Percentiles rank a stretch among this genome's conserved stretches.
These are phyloP conservation scores for Tadarida brasiliensis DNA, from an alignment of 2,797 vertebrate species.

Conservation along the genomic window DNA sequence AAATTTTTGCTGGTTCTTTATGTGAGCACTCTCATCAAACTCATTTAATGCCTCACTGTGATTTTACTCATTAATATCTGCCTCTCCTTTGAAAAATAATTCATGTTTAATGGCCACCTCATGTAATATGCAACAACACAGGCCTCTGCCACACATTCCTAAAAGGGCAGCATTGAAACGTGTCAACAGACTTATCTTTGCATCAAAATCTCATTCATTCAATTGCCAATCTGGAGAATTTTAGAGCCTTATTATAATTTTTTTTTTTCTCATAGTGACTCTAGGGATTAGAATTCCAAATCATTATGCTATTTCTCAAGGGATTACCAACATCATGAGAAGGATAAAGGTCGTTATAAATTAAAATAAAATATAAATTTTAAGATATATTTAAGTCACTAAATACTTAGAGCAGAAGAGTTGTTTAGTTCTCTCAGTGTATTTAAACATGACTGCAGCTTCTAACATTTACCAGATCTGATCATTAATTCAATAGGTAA, in stretches of 20 bases:
- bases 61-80: conserved; percentile 88
- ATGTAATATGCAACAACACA: conserved; percentile 84
- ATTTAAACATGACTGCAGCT: background rate
- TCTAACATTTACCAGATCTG: conserved; percentile 5
- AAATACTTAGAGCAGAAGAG: background rate
- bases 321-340: background rate
- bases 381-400: conserved; percentile 75
- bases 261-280: conserved; percentile 57
- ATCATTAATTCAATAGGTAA: conserved; percentile 54
- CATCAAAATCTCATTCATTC: conserved; percentile 83
- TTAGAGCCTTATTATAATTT: conserved; percentile 76
- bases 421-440: conserved; percentile 1
- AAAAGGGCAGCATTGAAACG: conserved; percentile 74
- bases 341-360: conserved; percentile 66
- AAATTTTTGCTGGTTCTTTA: conserved; percentile 82
- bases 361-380: conserved; percentile 73
- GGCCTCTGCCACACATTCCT: conserved; percentile 76
- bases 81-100: conserved; percentile 86
- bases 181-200: conserved; percentile 78
- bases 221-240: conserved; percentile 76
- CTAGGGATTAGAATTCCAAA: conserved; percentile 74
- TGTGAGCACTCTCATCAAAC: conserved; percentile 80
- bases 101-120: conserved; percentile 84
- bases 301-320: conserved; percentile 61
- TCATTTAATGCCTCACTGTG: conserved; percentile 86